Evolutionary conservation across 2,113 vertebrate species (phyloP).

Genomic region (Boulengeromyrus knoepffleri): DNA sequence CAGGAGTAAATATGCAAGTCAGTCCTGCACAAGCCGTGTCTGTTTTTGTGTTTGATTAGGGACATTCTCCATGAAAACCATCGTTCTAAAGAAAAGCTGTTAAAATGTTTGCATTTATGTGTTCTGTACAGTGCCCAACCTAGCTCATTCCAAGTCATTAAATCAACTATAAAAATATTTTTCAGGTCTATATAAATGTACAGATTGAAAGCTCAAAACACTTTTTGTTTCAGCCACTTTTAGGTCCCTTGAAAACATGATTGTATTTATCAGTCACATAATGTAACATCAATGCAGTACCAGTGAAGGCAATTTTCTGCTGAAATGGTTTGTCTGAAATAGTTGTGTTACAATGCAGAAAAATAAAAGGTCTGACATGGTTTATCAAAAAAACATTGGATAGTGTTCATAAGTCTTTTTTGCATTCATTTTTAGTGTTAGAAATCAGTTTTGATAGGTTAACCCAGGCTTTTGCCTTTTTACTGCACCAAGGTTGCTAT

Average conservation of each 20-base stretch:
- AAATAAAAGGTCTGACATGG: background rate
- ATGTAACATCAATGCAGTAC: background rate
- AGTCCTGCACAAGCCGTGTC: background rate
- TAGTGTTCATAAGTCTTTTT: background rate
- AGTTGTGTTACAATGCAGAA: background rate
- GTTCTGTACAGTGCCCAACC: background rate
- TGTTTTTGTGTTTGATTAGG: background rate
- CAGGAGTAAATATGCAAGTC: conserved; percentile 3
- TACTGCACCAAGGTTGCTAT: background rate
- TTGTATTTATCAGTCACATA: background rate
- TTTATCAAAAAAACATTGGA: background rate
- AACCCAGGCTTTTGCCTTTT: background rate
- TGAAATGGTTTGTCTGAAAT: background rate
- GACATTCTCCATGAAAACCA: too few species aligned
- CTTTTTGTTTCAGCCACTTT: background rate
- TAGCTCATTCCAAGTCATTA: background rate
- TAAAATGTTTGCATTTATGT: background rate
- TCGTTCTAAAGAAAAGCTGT: background rate
- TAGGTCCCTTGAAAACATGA: background rate
- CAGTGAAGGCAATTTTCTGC: background rate
- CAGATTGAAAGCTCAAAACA: background rate
- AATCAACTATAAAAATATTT: background rate
- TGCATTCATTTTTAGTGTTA: background rate
- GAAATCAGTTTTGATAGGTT: background rate
- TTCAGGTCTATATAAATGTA: background rate